These are phyloP conservation scores for Leptinotarsa undecemlineata DNA, from an alignment of 1,140 invertebrate genomes.

Conservation along the genomic window DNA sequence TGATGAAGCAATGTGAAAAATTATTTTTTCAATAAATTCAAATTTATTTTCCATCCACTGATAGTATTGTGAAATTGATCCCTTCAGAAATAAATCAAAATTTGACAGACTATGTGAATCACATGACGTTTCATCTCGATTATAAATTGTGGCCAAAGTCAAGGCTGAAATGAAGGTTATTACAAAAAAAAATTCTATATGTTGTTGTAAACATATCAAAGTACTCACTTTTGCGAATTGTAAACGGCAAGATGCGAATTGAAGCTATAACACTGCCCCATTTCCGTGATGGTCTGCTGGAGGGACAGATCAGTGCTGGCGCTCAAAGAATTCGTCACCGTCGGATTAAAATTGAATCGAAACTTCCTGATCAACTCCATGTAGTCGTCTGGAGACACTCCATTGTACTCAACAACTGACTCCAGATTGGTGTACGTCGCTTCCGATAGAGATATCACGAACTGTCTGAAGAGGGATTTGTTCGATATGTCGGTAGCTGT, in stretches of 20 bases:
- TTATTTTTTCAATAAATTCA: too few relatives aligned
- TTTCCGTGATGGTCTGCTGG: slow-evolving; percentile 64
- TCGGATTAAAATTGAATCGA: slow-evolving; percentile 60
- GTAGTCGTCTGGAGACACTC: slow-evolving; percentile 61
- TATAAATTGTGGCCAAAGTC: too few relatives aligned
- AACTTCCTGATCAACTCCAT: slow-evolving; percentile 61
- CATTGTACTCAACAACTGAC: slow-evolving; percentile 57
- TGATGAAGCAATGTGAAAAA: too few relatives aligned
- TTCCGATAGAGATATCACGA: slow-evolving; percentile 61
- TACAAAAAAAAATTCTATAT: too few relatives aligned
- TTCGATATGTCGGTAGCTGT: slow-evolving; percentile 53
- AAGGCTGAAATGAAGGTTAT: too few relatives aligned
- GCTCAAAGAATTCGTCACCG: slow-evolving; percentile 47
- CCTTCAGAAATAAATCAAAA: too few relatives aligned
- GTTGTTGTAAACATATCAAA: too few relatives aligned
- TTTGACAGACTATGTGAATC: too few relatives aligned
- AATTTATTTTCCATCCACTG: too few relatives aligned
- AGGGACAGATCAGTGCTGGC: slow-evolving; percentile 45
- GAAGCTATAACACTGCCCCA: slow-evolving; percentile 68
- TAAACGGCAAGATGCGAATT: slow-evolving; percentile 68
- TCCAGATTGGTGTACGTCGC: slow-evolving; percentile 64
- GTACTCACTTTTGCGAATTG: slow-evolving; percentile 61
- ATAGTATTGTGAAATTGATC: too few relatives aligned
- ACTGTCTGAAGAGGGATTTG: slow-evolving; percentile 58
- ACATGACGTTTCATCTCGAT: too few relatives aligned